Evolutionary conservation across 1,140 invertebrate species (phyloP).

Genomic region (Temnothorax longispinosus): DNA sequence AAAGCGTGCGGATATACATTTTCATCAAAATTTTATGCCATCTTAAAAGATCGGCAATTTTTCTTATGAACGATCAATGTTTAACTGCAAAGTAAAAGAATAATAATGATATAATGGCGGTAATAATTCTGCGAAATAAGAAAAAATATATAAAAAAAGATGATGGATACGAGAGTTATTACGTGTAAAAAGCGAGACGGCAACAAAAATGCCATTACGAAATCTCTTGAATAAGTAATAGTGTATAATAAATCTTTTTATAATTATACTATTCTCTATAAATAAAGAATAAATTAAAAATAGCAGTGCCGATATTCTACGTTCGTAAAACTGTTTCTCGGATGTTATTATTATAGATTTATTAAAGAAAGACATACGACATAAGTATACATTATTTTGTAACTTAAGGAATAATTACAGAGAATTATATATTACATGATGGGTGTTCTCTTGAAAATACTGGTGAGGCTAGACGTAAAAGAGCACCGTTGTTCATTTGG

Average conservation of each 20-base stretch:
- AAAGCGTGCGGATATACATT: not conserved
- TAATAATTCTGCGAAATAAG: not conserved
- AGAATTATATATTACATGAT: not conserved
- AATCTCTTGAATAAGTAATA: not conserved
- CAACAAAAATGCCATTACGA: not conserved
- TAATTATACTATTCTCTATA: not conserved
- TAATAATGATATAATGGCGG: not conserved
- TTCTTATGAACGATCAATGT: not conserved
- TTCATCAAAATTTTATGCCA: constrained; percentile 5
- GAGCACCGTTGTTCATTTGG: not conserved
- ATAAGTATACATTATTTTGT: not conserved
- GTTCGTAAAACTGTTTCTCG: not conserved
- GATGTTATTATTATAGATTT: not conserved
- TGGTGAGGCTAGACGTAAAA: not conserved
- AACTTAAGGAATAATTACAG: not conserved
- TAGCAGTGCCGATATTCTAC: not conserved
- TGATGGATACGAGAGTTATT: not conserved
- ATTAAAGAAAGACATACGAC: not conserved
- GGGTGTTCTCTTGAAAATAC: not conserved
- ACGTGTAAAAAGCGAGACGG: not conserved
- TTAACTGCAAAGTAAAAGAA: not conserved
- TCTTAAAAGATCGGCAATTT: not conserved
- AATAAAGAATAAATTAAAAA: not conserved
- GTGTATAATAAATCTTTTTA: not conserved
- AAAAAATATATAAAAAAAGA: not conserved